These are phyloP conservation scores for Equus przewalskii DNA, from an alignment of 2,113 vertebrate species.

Conservation along the genomic window DNA sequence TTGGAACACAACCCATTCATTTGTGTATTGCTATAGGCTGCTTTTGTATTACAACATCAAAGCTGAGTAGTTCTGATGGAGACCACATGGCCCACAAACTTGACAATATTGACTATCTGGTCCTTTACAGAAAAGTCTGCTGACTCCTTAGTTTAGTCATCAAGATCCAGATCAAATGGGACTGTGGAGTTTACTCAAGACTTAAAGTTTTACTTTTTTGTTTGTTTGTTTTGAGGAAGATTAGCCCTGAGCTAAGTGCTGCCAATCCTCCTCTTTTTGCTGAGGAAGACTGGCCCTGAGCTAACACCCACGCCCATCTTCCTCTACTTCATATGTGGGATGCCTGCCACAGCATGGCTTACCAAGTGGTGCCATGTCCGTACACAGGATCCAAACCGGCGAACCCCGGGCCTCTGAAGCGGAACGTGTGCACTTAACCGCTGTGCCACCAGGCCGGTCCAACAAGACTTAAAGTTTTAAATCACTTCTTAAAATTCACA, in stretches of 20 bases:
- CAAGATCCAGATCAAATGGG: not conserved
- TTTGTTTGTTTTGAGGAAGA: too few species aligned
- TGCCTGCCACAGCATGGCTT: too few species aligned
- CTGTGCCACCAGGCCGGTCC: too few species aligned
- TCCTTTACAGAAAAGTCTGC: not conserved
- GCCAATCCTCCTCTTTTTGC: too few species aligned
- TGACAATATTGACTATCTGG: not conserved
- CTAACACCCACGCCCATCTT: too few species aligned
- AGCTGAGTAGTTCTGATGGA: not conserved
- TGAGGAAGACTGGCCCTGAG: too few species aligned
- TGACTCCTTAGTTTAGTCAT: not conserved
- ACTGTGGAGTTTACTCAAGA: not conserved
- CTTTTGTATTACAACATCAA: not conserved
- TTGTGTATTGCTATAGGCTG: not conserved
- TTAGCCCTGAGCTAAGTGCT: too few species aligned
- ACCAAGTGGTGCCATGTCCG: too few species aligned
- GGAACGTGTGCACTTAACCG: too few species aligned
- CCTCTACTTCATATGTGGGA: too few species aligned
- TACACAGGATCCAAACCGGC: too few species aligned
- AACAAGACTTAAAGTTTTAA: not conserved
- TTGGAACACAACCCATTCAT: not conserved
- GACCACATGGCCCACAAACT: not conserved
- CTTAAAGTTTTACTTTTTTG: not conserved
- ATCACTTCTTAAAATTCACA: not conserved
- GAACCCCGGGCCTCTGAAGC: too few species aligned